A percentile compares a stretch with the other conserved stretches of the same genome.
These are phyloP conservation scores for Nesogale talazaci DNA, from an alignment of 2,113 vertebrate genomes.

Conservation along the genomic window DNA sequence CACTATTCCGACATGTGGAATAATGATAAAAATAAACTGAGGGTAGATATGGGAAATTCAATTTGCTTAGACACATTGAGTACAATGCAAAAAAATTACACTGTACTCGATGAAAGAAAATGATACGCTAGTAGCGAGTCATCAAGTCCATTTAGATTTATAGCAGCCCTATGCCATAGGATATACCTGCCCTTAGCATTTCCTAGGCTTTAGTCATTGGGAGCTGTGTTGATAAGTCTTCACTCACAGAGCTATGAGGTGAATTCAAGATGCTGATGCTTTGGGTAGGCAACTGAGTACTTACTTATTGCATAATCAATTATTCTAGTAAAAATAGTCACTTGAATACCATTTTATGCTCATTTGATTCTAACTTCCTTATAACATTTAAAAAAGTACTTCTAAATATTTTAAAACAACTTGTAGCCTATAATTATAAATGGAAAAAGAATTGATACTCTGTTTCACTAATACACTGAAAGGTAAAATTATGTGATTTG, in stretches of 20 bases:
- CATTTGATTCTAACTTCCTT: not conserved
- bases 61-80: not conserved
- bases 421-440: not conserved
- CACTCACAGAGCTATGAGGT: not conserved
- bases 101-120: not conserved
- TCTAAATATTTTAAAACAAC: conserved; percentile 10
- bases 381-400: not conserved
- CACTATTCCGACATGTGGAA: not conserved
- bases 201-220: not conserved
- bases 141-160: not conserved
- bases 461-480: no score
- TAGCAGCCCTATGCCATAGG: not conserved
- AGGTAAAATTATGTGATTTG: not conserved
- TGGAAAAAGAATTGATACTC: no score
- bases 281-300: not conserved
- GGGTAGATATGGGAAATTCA: not conserved
- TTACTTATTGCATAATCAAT: not conserved
- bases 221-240: not conserved
- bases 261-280: not conserved
- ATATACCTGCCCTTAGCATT: not conserved
- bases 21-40: not conserved
- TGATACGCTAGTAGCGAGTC: not conserved
- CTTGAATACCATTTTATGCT: not conserved
- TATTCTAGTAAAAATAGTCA: not conserved
- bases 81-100: not conserved